Evolutionary conservation across 2,113 vertebrate species (phyloP).

Genomic region (Glareola pratincola): DNA sequence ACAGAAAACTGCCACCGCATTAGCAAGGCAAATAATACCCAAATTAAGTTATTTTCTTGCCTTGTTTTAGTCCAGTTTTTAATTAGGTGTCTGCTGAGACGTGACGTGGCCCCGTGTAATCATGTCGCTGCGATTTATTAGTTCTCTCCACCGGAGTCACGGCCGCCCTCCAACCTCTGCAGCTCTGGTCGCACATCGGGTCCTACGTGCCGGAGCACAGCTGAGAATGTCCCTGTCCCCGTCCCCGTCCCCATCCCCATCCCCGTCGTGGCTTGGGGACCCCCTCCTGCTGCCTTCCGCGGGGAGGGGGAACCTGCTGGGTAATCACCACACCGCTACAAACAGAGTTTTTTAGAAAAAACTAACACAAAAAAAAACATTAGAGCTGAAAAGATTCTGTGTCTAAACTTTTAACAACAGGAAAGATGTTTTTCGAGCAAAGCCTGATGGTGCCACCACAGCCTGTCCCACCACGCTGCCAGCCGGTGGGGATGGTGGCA

Average conservation of each 20-base stretch:
- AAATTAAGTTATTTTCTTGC: conserved; percentile 35
- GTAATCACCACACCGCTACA: no score
- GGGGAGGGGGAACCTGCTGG: not conserved
- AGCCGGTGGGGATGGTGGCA: rapidly evolving
- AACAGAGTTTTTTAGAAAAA: not conserved
- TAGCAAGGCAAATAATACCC: conserved; percentile 41
- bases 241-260: not conserved
- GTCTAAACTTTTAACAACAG: not conserved
- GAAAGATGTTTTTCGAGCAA: not conserved
- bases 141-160: not conserved
- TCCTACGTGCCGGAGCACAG: rapidly evolving
- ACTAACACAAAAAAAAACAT: rapidly evolving
- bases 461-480: rapidly evolving
- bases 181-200: rapidly evolving
- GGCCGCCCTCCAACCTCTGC: not conserved
- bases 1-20: not conserved
- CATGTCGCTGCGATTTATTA: not conserved
- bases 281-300: not conserved
- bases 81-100: conserved; percentile 40
- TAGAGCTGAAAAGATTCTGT: not conserved
- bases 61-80: conserved; percentile 42
- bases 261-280: not conserved
- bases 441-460: not conserved
- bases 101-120: not conserved
- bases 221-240: not conserved